Percentiles rank a stretch among this genome's conserved stretches.
These are phyloP conservation scores for Sepioteuthis lessoniana DNA, from an alignment of 2,888 invertebrate genomes.

Conservation along the genomic window DNA sequence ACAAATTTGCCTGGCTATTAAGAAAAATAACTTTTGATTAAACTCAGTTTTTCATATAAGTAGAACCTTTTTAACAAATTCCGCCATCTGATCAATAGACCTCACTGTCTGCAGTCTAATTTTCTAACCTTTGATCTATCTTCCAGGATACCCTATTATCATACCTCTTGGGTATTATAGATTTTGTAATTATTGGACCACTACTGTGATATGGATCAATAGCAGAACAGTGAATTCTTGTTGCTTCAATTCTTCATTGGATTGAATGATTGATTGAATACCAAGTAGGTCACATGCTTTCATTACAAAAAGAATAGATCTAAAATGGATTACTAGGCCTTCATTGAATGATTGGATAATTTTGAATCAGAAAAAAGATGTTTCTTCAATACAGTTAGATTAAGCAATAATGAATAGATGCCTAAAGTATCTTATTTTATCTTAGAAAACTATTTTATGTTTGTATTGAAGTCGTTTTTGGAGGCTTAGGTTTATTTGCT, in stretches of 20 bases:
- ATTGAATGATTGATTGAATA: background rate
- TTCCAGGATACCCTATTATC: background rate
- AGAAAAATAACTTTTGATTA: no score
- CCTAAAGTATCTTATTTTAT: no score
- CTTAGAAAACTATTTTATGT: no score
- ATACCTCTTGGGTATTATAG: background rate
- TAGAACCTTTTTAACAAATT: background rate
- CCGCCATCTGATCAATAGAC: background rate
- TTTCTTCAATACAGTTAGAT: no score
- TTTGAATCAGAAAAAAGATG: no score
- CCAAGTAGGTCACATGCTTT: slow-evolving; percentile 1
- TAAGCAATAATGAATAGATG: no score
- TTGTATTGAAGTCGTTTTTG: no score
- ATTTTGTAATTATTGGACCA: background rate
- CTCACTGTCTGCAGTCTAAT: background rate
- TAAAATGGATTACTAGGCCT: background rate
- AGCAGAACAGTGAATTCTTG: background rate
- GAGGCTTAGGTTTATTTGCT: no score
- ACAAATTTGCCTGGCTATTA: no score
- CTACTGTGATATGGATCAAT: background rate
- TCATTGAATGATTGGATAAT: no score
- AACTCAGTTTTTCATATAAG: no score
- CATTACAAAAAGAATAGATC: background rate
- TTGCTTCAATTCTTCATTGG: background rate
- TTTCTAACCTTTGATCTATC: background rate